Evolutionary conservation across 2,797 vertebrate species (phyloP), one percentile per base, ranked within the genome.

Genomic region (Zenarchopterus dispar): DNA sequence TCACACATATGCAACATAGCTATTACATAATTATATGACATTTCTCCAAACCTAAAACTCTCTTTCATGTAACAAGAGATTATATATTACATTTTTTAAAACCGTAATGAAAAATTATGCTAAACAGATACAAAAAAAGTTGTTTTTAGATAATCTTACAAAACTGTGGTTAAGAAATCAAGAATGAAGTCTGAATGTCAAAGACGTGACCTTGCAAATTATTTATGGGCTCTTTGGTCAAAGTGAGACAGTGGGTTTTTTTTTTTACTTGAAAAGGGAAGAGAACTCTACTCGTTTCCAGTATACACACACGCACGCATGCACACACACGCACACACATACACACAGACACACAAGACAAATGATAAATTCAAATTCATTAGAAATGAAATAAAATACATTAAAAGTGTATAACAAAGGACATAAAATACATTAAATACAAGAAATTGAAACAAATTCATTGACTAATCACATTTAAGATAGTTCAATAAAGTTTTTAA

Each of bases 131-230:
- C 36, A 6, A 0, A 48, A 50, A 33, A n/a, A 4, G 0, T n/a
- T 33, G n/a, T 44, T 17, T n/a, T 51, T 13, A 54, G 3, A 57
- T 0, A 2, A 17, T 17, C 44, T 4, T 33, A 9, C 19, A 52
- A 49, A 47, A 36, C 1, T 64, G 23, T 53, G 48, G 50, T 65
- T 1, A 18, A 16, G 1, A 24, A 28, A 1, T n/a, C 15, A 36
- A 54, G 56, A 45, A 63, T 22, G 51, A 82, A 69, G 48, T 56
- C 8, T 46, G 4, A 23, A 2, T 28, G 6, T 1, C 24, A 60
- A 31, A 18, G 1, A 18, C 8, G 15, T 22, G 0, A 24, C 26
- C 18, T 62, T 56, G 22, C 1, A 55, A 63, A 73, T 57, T 1
- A 21, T 11, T 41, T 13, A 48, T 33, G 23, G 39, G 48, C 56